phyloP scores from a whole-genome alignment of 2,888 invertebrate genomes.

The Bombyx huttoni region DNA sequence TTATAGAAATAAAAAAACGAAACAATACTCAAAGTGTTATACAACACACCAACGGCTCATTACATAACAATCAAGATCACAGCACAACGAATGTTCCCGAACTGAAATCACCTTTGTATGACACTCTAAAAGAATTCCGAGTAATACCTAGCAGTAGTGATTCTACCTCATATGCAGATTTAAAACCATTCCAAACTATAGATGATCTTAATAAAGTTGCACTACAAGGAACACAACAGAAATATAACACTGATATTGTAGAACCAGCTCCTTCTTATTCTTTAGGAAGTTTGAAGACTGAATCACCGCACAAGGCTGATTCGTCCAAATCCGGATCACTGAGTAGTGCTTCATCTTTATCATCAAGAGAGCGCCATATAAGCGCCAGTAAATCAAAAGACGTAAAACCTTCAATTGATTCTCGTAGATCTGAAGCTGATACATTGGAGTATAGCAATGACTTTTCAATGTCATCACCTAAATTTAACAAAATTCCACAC shows the following conservation, averaged over 20 bases:
- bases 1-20: constrained; percentile 19
- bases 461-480: constrained; percentile 34
- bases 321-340: constrained; percentile 24
- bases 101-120: constrained; percentile 2
- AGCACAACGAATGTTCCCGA: constrained; percentile 3
- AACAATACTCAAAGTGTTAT: constrained; percentile 8
- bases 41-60: neutral
- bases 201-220: constrained; percentile 47
- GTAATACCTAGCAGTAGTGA: constrained; percentile 45
- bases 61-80: neutral
- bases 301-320: constrained; percentile 16
- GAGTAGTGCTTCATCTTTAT: constrained; percentile 28
- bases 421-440: constrained; percentile 35
- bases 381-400: constrained; percentile 16
- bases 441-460: constrained; percentile 52
- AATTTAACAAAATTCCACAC: constrained; percentile 11
- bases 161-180: constrained; percentile 53
- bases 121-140: constrained; percentile 19
- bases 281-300: constrained; percentile 7
- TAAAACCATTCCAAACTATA: constrained; percentile 43
- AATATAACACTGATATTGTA: constrained; percentile 4
- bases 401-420: constrained; percentile 21
- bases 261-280: neutral
- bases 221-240: constrained; percentile 15
- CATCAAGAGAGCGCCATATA: constrained; percentile 15